A percentile compares a stretch with the other conserved stretches of the same genome.
These are phyloP conservation scores for Caenorhabditis sp. DNA, from an alignment of 2,888 invertebrate genomes.

Conservation along the genomic window DNA sequence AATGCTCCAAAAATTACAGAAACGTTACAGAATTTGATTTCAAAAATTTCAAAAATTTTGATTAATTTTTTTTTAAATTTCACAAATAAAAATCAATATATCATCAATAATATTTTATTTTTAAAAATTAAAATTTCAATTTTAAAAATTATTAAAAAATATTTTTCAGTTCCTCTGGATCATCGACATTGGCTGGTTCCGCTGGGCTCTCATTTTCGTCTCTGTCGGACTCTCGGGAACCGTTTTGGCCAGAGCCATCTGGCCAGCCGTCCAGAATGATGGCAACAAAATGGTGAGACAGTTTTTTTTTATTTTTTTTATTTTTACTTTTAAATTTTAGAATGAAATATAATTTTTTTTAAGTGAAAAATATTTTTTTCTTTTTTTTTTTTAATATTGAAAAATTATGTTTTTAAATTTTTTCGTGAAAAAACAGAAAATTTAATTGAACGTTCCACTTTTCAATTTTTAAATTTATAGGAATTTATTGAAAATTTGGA, in stretches of 20 bases:
- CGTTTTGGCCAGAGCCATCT: conserved; percentile 90
- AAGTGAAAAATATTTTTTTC: too few species aligned
- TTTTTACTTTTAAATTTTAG: too few species aligned
- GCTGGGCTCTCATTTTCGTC: conserved; percentile 91
- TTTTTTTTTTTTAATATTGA: too few species aligned
- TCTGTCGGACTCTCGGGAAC: conserved; percentile 92
- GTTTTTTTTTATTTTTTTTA: not conserved
- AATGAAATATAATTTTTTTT: too few species aligned
- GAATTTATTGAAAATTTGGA: not conserved
- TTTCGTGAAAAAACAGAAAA: not conserved
- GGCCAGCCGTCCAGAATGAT: conserved; percentile 88
- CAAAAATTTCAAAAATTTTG: conserved; percentile 13
- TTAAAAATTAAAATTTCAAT: conserved; percentile 12
- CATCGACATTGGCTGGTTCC: conserved; percentile 89
- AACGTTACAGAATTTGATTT: too few species aligned
- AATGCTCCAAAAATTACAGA: too few species aligned
- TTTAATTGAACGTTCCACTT: too few species aligned
- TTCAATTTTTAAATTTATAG: too few species aligned
- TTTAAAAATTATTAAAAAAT: too few species aligned
- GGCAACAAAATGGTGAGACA: conserved; percentile 83
- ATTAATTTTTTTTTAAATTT: too few species aligned
- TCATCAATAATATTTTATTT: too few species aligned
- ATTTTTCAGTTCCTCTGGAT: conserved; percentile 91
- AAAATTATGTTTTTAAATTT: not conserved
- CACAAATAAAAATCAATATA: too few species aligned